Conservation (phyloP, 1,140 invertebrate species). For the Heliconius nattereri region DNA sequence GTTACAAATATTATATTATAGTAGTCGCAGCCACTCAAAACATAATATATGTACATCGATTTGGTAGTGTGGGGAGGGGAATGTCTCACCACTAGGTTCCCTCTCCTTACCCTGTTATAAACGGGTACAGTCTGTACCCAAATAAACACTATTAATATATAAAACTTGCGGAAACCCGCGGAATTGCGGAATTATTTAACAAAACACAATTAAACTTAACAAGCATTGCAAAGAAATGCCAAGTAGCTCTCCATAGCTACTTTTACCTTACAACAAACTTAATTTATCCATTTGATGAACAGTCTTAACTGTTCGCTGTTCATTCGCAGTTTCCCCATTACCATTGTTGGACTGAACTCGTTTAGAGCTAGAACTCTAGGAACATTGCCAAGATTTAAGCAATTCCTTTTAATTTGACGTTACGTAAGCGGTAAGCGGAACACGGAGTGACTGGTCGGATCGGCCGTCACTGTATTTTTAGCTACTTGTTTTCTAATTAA, state of each 20-base stretch:
- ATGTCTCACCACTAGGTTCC: too few relatives aligned
- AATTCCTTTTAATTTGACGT: constrained; percentile 35
- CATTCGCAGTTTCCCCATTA: constrained; percentile 29
- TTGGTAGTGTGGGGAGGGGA: too few relatives aligned
- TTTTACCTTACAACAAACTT: constrained; percentile 9
- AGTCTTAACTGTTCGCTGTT: neutral
- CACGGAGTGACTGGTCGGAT: neutral
- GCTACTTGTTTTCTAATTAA: neutral
- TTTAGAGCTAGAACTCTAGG: constrained; percentile 16
- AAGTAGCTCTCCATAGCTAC: neutral
- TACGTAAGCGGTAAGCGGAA: constrained; percentile 28
- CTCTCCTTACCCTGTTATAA: too few relatives aligned
- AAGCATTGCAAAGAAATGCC: neutral
- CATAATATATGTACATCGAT: too few relatives aligned
- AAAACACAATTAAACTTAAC: neutral
- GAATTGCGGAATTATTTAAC: too few relatives aligned
- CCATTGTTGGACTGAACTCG: constrained; percentile 23
- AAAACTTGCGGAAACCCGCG: too few relatives aligned
- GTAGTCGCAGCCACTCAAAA: too few relatives aligned
- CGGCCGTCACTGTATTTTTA: neutral
- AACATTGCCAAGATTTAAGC: constrained; percentile 30
- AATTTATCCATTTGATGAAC: constrained; percentile 16
- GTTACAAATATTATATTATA: too few relatives aligned
- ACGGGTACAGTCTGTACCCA: too few relatives aligned
- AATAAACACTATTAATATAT: too few relatives aligned